Conservation (phyloP, 2,113 vertebrate genomes). For the Camelus bactrianus region DNA sequence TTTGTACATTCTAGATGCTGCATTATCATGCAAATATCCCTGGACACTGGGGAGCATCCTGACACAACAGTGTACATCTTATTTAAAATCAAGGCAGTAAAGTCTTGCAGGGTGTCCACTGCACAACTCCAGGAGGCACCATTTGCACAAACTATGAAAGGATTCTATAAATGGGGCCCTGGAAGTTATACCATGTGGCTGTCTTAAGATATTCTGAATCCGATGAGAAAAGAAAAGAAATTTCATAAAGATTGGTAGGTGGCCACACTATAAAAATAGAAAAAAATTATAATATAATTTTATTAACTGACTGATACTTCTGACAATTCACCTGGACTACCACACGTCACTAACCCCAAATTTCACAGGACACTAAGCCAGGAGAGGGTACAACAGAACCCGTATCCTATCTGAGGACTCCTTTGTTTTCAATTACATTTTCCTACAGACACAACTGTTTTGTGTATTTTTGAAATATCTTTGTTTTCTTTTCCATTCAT, state of each 20-base stretch:
- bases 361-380: neutral
- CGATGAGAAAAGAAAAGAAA: neutral
- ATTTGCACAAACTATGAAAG: neutral
- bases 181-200: neutral
- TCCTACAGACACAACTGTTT: neutral
- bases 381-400: neutral
- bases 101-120: neutral
- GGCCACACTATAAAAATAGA: neutral
- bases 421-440: conserved; percentile 46
- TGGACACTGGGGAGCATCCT: neutral
- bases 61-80: conserved; percentile 40
- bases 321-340: neutral
- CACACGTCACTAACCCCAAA: too few species aligned
- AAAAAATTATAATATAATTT: neutral
- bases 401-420: too few species aligned
- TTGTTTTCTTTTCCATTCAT: conserved; percentile 59
- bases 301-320: neutral
- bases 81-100: neutral
- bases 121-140: neutral
- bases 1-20: conserved; percentile 57
- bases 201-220: conserved; percentile 23
- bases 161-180: neutral
- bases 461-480: conserved; percentile 21
- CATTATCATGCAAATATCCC: conserved; percentile 46
- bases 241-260: conserved; percentile 4